Evolutionary conservation across 2,797 vertebrate genomes (phyloP).

Genomic region (Gastrophryne carolinensis): DNA sequence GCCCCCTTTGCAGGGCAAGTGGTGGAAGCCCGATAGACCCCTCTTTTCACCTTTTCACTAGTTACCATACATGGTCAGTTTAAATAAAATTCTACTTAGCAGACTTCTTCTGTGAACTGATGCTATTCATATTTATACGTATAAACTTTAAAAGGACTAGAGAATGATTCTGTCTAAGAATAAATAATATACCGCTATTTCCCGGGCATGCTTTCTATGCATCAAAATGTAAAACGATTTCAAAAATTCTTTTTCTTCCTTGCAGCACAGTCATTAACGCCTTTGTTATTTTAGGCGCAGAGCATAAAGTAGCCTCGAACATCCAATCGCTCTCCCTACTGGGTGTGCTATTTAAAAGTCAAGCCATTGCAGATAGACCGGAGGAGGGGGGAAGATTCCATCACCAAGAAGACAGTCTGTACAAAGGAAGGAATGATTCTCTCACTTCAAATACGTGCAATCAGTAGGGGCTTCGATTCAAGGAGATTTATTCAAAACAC

Average conservation of each 20-base stretch:
- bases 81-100: too few species aligned
- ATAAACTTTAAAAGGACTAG: too few species aligned
- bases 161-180: background rate
- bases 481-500: conserved; percentile 32
- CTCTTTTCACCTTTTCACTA: too few species aligned
- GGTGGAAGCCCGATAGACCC: too few species aligned
- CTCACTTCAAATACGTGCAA: conserved; percentile 1
- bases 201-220: background rate
- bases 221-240: background rate
- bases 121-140: too few species aligned
- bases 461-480: conserved; percentile 14
- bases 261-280: background rate
- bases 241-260: background rate
- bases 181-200: background rate
- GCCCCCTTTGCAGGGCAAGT: too few species aligned
- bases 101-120: too few species aligned
- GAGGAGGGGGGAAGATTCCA: conserved; percentile 10
- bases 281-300: conserved; percentile 7
- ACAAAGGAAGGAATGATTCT: conserved; percentile 13
- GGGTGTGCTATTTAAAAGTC: conserved; percentile 1
- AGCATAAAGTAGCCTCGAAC: background rate
- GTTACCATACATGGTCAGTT: too few species aligned
- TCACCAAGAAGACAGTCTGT: background rate
- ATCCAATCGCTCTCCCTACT: background rate
- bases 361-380: background rate